phyloP scores from a whole-genome alignment of 2,113 vertebrate species.

The Labeo rohita region DNA sequence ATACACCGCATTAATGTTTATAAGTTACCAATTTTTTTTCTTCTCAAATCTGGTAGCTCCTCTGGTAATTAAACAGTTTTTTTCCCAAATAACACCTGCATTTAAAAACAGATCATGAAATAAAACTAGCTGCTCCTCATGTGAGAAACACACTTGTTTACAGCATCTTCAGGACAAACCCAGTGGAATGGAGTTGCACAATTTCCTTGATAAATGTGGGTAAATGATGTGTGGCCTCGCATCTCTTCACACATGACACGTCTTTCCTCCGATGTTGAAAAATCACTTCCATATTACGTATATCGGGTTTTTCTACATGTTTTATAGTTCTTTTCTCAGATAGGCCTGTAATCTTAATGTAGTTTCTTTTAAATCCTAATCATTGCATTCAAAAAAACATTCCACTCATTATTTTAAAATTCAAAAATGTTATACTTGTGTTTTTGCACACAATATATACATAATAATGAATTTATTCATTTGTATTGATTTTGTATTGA shows the following conservation, averaged over 20 bases:
- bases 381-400: not conserved
- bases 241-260: slow-evolving; percentile 19
- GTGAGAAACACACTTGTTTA: not conserved
- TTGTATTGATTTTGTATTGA: too few species aligned
- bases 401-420: not conserved
- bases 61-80: too few species aligned
- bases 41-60: too few species aligned
- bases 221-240: not conserved
- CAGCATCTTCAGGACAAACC: not conserved
- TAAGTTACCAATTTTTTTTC: too few species aligned
- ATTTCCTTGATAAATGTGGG: slow-evolving; percentile 40
- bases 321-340: not conserved
- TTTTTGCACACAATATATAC: too few species aligned
- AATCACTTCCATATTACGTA: not conserved
- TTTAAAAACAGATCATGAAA: not conserved
- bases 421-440: too few species aligned
- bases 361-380: not conserved
- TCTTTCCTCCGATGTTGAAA: slow-evolving; percentile 18
- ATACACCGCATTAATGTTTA: not conserved
- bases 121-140: not conserved
- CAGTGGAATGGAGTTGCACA: slow-evolving; percentile 18
- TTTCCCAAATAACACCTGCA: not conserved
- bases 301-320: not conserved
- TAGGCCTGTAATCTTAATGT: not conserved
- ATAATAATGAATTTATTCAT: too few species aligned